A percentile compares a stretch with the other conserved stretches of the same genome.
phyloP scores from a whole-genome alignment of 2,888 invertebrate species.

The Deilephila elpenor region DNA sequence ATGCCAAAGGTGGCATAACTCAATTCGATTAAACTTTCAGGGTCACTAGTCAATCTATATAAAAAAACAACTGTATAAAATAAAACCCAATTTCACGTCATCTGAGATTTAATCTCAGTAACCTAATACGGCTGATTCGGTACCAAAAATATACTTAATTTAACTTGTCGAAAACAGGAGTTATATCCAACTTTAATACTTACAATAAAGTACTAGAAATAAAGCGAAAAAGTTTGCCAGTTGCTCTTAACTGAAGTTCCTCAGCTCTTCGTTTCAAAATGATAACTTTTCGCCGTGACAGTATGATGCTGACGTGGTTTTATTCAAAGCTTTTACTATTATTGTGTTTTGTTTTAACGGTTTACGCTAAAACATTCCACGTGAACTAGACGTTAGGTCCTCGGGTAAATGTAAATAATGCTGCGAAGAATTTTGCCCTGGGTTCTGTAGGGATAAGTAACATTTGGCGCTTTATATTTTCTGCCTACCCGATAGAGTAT shows the following conservation, averaged over 20 bases:
- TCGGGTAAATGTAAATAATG: neutral
- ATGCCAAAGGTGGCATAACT: no score
- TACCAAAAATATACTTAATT: neutral
- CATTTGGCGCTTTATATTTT: no score
- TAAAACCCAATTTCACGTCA: no score
- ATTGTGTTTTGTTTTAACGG: constrained; percentile 2
- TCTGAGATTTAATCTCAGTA: neutral
- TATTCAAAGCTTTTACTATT: neutral
- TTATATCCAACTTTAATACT: neutral
- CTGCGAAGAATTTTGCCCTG: neutral
- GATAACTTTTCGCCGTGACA: neutral
- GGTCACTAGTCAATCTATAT: no score
- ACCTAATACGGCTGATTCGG: neutral
- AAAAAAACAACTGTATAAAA: no score
- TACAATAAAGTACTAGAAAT: constrained; percentile 5
- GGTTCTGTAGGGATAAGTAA: neutral
- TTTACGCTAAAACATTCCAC: neutral
- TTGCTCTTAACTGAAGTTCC: neutral
- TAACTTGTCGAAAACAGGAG: neutral
- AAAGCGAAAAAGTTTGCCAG: neutral
- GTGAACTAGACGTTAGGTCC: neutral
- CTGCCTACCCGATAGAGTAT: no score
- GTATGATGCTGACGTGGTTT: neutral
- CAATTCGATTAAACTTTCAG: no score
- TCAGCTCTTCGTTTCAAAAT: neutral